Percentiles rank a stretch among this genome's conserved stretches.
Conservation (phyloP, 2,113 vertebrate species). For the Cairina moschata region DNA sequence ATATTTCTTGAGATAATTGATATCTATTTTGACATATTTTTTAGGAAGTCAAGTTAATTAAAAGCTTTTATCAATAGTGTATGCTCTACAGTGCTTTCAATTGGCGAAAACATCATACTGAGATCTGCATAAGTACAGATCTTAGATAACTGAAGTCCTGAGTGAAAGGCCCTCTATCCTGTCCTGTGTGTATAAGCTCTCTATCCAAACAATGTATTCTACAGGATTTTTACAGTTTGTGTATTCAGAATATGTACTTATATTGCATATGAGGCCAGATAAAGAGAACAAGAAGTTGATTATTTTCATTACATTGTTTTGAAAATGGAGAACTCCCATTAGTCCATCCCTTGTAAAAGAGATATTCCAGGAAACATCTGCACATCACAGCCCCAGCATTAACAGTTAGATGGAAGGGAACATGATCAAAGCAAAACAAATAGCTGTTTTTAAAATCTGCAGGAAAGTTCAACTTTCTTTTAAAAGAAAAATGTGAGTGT, state of each 20-base stretch:
- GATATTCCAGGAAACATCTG: constrained; percentile 62
- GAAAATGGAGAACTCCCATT: constrained; percentile 21
- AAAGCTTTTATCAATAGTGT: rapidly evolving
- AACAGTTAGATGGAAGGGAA: not conserved
- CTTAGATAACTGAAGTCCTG: not conserved
- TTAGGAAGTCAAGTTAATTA: not conserved
- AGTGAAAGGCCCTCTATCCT: not conserved
- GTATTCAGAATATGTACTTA: not conserved
- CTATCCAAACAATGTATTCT: not conserved
- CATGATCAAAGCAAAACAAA: not conserved
- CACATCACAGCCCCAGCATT: not conserved
- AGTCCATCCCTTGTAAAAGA: constrained; percentile 5
- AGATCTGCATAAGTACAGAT: not conserved
- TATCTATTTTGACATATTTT: not conserved
- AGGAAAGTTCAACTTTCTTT: not conserved
- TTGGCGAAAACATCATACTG: not conserved
- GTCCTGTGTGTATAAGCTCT: not conserved
- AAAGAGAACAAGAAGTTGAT: not conserved
- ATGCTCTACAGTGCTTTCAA: not conserved
- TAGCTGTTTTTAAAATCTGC: not conserved
- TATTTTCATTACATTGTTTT: constrained; percentile 48
- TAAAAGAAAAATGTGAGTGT: not conserved
- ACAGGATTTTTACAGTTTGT: not conserved
- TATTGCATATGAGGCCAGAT: not conserved
- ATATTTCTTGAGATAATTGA: not conserved